Percentiles rank a stretch among this genome's conserved stretches.
phyloP scores from a whole-genome alignment of 2,888 invertebrate species.

The Itoplectis maculator region DNA sequence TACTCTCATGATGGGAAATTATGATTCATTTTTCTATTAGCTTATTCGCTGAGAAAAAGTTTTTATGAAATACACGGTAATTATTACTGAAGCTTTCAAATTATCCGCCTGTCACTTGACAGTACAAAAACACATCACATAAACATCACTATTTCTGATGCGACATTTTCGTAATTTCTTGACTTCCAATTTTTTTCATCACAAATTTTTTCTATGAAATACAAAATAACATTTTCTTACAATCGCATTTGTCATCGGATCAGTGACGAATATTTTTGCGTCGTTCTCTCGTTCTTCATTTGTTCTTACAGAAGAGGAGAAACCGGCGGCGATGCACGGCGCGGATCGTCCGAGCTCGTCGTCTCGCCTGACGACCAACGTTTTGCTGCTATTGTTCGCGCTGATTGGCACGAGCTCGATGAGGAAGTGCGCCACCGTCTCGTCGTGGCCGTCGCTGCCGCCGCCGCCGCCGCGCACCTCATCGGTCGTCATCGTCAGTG shows the following conservation, averaged over 20 bases:
- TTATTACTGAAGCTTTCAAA: no score
- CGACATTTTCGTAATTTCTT: no score
- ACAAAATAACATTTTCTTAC: no score
- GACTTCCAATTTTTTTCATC: not conserved
- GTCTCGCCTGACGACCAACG: slow-evolving; percentile 67
- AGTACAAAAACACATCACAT: no score
- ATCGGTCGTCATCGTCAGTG: not conserved
- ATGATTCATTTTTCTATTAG: no score
- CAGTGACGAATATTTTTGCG: slow-evolving; percentile 3
- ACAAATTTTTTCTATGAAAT: no score
- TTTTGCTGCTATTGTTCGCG: slow-evolving; percentile 61
- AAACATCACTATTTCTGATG: no score
- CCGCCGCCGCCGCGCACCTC: not conserved
- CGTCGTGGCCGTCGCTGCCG: no score
- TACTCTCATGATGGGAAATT: no score
- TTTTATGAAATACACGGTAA: no score
- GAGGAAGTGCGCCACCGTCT: slow-evolving; percentile 2
- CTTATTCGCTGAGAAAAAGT: no score
- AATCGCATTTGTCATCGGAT: not conserved
- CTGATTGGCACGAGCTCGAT: slow-evolving; percentile 42
- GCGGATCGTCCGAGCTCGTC: slow-evolving; percentile 74
- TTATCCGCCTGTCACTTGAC: no score
- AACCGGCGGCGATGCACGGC: slow-evolving; percentile 78
- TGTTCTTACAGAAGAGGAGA: slow-evolving; percentile 75
- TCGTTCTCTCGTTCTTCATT: not conserved